Percentiles rank a stretch among this genome's conserved stretches.
Evolutionary conservation across 2,797 vertebrate genomes (phyloP).

Genomic region (Hydrophis major): DNA sequence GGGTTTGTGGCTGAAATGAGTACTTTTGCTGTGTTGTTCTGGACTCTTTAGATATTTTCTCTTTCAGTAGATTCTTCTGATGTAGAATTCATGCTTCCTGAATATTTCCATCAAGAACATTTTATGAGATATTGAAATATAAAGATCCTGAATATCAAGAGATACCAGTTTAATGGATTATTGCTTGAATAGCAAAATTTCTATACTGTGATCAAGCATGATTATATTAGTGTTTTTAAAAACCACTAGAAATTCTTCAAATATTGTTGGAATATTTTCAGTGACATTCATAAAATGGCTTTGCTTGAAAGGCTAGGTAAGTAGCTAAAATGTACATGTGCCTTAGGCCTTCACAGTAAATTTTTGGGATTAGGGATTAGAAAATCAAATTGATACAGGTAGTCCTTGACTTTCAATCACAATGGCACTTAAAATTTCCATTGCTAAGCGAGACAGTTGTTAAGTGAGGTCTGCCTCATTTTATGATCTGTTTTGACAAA

Average conservation of each 20-base stretch:
- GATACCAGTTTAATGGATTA: not conserved
- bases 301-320: not conserved
- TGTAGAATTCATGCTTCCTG: not conserved
- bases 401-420: not conserved
- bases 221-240: not conserved
- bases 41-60: not conserved
- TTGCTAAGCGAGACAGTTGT: not conserved
- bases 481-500: not conserved
- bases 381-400: not conserved
- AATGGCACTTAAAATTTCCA: not conserved
- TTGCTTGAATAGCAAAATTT: not conserved
- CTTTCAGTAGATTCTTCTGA: not conserved
- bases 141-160: not conserved
- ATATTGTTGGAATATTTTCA: not conserved
- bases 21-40: not conserved
- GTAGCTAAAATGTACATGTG: not conserved
- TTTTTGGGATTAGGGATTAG: not conserved
- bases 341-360: not conserved
- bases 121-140: not conserved
- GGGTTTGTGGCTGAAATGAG: not conserved
- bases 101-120: not conserved
- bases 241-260: not conserved
- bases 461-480: not conserved
- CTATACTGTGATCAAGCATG: not conserved
- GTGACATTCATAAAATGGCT: not conserved